Evolutionary conservation across 2,113 vertebrate species (phyloP).

Genomic region (Hucho hucho): DNA sequence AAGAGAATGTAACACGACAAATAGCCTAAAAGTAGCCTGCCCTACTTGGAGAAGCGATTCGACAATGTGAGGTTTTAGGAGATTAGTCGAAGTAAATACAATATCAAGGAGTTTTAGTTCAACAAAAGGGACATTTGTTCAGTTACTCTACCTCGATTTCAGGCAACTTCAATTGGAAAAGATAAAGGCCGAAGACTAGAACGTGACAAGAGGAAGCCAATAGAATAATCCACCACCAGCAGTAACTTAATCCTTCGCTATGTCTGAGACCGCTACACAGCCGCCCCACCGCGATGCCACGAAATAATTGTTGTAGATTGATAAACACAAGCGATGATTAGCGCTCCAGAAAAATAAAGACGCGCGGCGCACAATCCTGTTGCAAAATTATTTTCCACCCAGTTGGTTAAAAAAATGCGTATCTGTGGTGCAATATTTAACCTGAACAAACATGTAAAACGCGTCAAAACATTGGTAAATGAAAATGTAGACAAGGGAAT

Average conservation of each 20-base stretch:
- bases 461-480: slow-evolving; percentile 7
- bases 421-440: background rate
- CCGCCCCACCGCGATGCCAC: background rate
- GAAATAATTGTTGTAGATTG: slow-evolving; percentile 33
- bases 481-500: background rate
- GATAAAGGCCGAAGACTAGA: slow-evolving; percentile 43
- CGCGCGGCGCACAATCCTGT: background rate
- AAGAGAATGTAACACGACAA: no score
- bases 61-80: background rate
- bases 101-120: background rate
- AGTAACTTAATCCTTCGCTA: slow-evolving; percentile 73
- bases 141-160: slow-evolving; percentile 51
- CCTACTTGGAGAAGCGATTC: background rate
- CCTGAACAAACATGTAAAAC: slow-evolving; percentile 18
- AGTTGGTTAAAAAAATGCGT: background rate
- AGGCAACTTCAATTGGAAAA: slow-evolving; percentile 36
- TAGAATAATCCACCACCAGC: slow-evolving; percentile 67
- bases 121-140: background rate
- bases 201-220: slow-evolving; percentile 60
- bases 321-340: slow-evolving; percentile 26
- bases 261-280: slow-evolving; percentile 34
- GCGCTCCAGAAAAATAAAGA: background rate
- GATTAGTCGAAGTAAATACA: background rate
- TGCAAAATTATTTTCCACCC: background rate
- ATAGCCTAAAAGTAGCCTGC: no score